Conservation (phyloP, 2,888 invertebrate genomes). For the Drosophila picticornis region DNA sequence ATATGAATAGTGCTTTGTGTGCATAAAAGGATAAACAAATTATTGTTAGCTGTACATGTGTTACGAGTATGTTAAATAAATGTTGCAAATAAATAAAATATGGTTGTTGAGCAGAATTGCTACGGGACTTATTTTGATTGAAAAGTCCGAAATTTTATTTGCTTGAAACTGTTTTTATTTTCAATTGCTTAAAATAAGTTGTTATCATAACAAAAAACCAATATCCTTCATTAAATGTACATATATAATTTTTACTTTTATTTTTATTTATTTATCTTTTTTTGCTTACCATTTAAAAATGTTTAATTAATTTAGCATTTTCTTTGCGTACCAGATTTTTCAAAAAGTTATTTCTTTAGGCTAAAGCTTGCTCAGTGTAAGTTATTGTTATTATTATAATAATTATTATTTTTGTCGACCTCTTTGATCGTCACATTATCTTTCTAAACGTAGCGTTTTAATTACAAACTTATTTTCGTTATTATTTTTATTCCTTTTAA, state of each 20-base stretch:
- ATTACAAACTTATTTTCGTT: slow-evolving; percentile 67
- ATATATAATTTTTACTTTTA: slow-evolving; percentile 16
- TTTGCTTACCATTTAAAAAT: slow-evolving; percentile 45
- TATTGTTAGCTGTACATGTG: slow-evolving; percentile 49
- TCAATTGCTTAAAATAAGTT: slow-evolving; percentile 63
- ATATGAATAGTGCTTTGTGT: slow-evolving; percentile 33
- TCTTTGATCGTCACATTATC: slow-evolving; percentile 54
- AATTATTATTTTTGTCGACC: slow-evolving; percentile 11
- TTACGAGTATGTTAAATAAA: slow-evolving; percentile 49
- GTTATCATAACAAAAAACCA: slow-evolving; percentile 55
- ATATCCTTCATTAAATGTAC: slow-evolving; percentile 43
- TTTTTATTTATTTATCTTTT: slow-evolving; percentile 22
- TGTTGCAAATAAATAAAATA: slow-evolving; percentile 29
- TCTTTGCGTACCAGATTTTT: slow-evolving; percentile 32
- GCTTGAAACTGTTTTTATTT: slow-evolving; percentile 48
- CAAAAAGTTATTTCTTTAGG: slow-evolving; percentile 39
- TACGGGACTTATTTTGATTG: neutral
- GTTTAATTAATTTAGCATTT: slow-evolving; percentile 36
- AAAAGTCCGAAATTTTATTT: slow-evolving; percentile 19
- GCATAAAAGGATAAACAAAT: slow-evolving; percentile 25
- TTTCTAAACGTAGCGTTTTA: slow-evolving; percentile 62
- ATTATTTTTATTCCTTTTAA: slow-evolving; percentile 10
- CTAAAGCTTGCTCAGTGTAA: slow-evolving; percentile 49
- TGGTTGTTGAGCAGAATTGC: slow-evolving; percentile 18
- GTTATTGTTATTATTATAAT: slow-evolving; percentile 24